Evolutionary conservation across 2,113 vertebrate genomes (phyloP).

Genomic region (Erythrocercus mccallii): DNA sequence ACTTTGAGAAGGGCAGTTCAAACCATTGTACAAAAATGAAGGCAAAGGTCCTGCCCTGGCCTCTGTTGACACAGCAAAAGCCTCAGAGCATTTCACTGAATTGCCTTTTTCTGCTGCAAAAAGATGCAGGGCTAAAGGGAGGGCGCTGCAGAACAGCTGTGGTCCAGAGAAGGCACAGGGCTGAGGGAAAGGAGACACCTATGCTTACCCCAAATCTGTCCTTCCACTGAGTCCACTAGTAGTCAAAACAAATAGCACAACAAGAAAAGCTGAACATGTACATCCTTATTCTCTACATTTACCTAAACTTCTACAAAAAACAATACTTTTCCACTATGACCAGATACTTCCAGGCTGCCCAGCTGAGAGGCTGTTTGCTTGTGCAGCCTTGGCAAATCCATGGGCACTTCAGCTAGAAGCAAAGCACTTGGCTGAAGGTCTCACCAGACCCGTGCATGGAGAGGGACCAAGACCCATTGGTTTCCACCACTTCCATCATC

Average conservation of each 20-base stretch:
- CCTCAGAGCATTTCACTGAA: not conserved
- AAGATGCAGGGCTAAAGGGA: fast-evolving
- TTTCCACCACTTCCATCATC: not conserved
- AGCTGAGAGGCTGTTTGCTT: not conserved
- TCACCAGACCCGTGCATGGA: not conserved
- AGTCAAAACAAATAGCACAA: not conserved
- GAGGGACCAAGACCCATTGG: not conserved
- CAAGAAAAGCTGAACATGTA: not conserved
- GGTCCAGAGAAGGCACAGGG: not conserved
- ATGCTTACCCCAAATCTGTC: not conserved
- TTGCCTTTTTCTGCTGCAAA: not conserved
- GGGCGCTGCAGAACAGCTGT: fast-evolving
- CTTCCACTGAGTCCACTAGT: too few relatives aligned
- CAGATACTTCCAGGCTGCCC: not conserved
- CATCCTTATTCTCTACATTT: not conserved
- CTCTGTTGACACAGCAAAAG: not conserved
- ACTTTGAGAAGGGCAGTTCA: not conserved
- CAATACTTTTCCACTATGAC: not conserved
- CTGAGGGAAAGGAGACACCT: not conserved
- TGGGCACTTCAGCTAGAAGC: not conserved
- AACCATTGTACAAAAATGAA: not conserved
- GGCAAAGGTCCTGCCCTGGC: not conserved
- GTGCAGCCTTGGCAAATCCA: not conserved
- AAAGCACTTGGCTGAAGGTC: not conserved
- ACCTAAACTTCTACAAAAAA: not conserved